These are phyloP conservation scores for Drosophila tropicalis DNA, from an alignment of 1,140 invertebrate species.

Conservation along the genomic window DNA sequence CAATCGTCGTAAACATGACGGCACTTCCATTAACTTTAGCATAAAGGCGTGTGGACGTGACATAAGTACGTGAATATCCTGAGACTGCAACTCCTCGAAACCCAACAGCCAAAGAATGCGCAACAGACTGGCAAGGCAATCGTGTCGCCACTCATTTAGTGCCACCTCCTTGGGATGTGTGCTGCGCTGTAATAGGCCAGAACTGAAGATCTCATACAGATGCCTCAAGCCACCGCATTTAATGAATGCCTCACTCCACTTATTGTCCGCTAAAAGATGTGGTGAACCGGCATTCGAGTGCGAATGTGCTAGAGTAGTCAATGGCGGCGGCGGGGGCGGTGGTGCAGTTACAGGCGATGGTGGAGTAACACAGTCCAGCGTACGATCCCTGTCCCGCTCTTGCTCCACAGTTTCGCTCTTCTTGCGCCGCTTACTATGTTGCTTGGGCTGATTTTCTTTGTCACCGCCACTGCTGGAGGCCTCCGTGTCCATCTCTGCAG, in stretches of 20 bases:
- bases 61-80: conserved; percentile 87
- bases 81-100: conserved; percentile 86
- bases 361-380: conserved; percentile 52
- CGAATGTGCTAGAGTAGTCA: conserved; percentile 1
- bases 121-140: conserved; percentile 93
- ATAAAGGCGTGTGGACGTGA: conserved; percentile 89
- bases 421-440: conserved; percentile 68
- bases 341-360: conserved; percentile 43
- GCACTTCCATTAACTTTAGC: conserved; percentile 92
- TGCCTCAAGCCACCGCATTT: conserved; percentile 93
- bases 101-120: conserved; percentile 92
- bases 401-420: conserved; percentile 57
- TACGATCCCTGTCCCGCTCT: conserved; percentile 52
- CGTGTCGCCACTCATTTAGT: conserved; percentile 96
- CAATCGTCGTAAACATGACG: conserved; percentile 91
- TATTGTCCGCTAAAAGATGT: conserved; percentile 49
- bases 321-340: conserved; percentile 24
- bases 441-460: conserved; percentile 74
- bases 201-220: conserved; percentile 96
- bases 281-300: conserved; percentile 14
- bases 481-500: conserved; percentile 51
- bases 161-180: conserved; percentile 85
- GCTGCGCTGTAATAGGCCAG: conserved; percentile 87
- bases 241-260: conserved; percentile 92
- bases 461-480: conserved; percentile 62